phyloP scores from a whole-genome alignment of 2,797 vertebrate genomes.

The Takifugu rubripes region DNA sequence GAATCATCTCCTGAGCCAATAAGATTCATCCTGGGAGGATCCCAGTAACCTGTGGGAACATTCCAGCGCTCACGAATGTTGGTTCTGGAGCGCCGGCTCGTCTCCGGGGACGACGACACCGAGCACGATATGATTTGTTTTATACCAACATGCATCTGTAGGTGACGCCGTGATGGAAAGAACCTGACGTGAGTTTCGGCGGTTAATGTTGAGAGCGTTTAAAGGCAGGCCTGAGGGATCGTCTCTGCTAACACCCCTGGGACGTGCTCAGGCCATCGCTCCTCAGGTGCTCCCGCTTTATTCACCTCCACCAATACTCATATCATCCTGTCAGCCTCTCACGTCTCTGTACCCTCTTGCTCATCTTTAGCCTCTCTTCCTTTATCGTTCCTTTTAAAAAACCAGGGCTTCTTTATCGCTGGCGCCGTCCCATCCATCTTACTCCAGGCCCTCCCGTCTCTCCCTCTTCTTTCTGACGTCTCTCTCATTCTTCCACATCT shows the following conservation, averaged over 20 bases:
- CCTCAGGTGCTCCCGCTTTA: slow-evolving; percentile 49
- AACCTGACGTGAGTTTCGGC: too few relatives aligned
- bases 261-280: slow-evolving; percentile 53
- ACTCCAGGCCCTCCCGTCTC: slow-evolving; percentile 56
- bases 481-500: slow-evolving; percentile 68
- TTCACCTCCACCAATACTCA: slow-evolving; percentile 53
- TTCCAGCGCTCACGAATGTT: too few relatives aligned
- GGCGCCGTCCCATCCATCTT: slow-evolving; percentile 67
- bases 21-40: too few relatives aligned
- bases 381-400: slow-evolving; percentile 39
- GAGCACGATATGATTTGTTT: background rate
- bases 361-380: slow-evolving; percentile 46
- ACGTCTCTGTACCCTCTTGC: slow-evolving; percentile 54
- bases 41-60: too few relatives aligned
- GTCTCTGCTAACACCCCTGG: slow-evolving; percentile 44
- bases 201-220: slow-evolving; percentile 11
- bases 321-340: slow-evolving; percentile 61
- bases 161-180: background rate
- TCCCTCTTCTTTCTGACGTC: slow-evolving; percentile 71
- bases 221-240: slow-evolving; percentile 37
- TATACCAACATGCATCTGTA: background rate
- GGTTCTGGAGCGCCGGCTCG: too few relatives aligned
- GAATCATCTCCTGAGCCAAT: too few relatives aligned
- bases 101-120: too few relatives aligned
- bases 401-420: slow-evolving; percentile 65